A percentile compares a stretch with the other conserved stretches of the same genome.
Conservation (phyloP, 2,888 invertebrate genomes). For the Andrena hattorfiana region DNA sequence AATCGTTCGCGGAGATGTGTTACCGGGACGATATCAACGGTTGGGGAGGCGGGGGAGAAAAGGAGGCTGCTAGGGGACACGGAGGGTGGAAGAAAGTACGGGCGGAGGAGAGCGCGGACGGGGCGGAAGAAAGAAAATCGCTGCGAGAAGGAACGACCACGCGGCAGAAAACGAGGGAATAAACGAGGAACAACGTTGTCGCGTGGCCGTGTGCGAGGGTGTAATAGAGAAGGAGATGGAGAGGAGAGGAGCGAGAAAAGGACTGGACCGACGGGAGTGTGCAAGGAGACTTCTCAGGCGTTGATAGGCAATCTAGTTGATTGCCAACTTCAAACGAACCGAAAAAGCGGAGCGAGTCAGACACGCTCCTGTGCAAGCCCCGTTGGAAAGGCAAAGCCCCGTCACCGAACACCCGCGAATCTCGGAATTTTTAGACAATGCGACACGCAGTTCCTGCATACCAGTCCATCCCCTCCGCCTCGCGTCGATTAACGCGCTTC, state of each 20-base stretch:
- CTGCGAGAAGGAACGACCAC: conserved; percentile 41
- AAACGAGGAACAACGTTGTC: conserved; percentile 58
- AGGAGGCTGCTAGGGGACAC: conserved; percentile 16
- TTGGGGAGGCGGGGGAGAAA: background rate
- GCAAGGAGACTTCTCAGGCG: conserved; percentile 76
- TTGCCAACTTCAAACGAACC: conserved; percentile 84
- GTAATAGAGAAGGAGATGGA: conserved; percentile 49
- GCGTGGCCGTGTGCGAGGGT: conserved; percentile 55
- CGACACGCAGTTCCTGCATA: conserved; percentile 32
- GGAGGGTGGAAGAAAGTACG: conserved; percentile 34
- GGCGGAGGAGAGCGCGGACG: conserved; percentile 18
- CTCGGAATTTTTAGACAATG: conserved; percentile 67
- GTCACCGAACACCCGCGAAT: conserved; percentile 55
- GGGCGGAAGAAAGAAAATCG: conserved; percentile 35
- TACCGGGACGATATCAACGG: conserved; percentile 44
- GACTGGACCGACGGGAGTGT: conserved; percentile 65
- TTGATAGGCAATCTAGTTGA: conserved; percentile 85
- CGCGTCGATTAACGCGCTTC: conserved; percentile 47
- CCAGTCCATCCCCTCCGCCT: conserved; percentile 1
- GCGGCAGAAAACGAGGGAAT: conserved; percentile 26
- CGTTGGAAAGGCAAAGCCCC: conserved; percentile 61
- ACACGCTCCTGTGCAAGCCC: conserved; percentile 62
- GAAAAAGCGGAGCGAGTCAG: conserved; percentile 68
- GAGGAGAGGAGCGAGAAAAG: conserved; percentile 52
- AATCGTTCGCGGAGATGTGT: conserved; percentile 69